Base-by-base conservation (phyloP, 2,113 vertebrate species). In the Gyps fulvus region DNA sequence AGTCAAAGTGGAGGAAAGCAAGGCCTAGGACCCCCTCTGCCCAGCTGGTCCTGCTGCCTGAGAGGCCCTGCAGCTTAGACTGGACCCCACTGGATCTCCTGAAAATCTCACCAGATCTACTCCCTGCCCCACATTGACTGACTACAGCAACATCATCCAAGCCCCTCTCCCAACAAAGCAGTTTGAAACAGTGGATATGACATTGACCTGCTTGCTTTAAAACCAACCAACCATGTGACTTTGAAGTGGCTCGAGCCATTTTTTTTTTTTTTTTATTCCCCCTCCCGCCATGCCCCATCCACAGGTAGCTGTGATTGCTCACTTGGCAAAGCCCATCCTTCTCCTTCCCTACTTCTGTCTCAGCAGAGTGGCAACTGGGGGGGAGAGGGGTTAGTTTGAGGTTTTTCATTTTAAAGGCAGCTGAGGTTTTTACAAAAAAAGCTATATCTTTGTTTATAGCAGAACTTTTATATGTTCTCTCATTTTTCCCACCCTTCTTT, bases 1-100 rank as follows among this genome's bases (percentile, higher is more conserved):
- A 7, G 98, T 99, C 92, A 99, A 99, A 98, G 98, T 99, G 96
- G 99, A 99, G 97, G 99, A 99, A 97, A 99, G 99, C 96, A 99
- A 99, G 98, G 99, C 99, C 91, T 99, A 96, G 98, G 81, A 96
- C 82, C 71, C 88, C 87, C 65, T 31, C 52, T n/a, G 36, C 36
- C 85, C 21, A 3, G 55, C 96, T 87, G 65, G 54, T 93, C 90
- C 89, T 87, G 73, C 85, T 87, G 36, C 55, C 88, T 52, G 82
- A 89, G 95, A 66, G 93, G 91, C 80, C 70, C 94, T 40, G 42
- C 96, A 88, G 42, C 62, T 86, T 29, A 69, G 95, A 93, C 92
- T 92, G 65, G 74, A 94, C 29, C 83, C 95, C 79, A 40, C 91
- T 91, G 54, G 96, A 95, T 57, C 67, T 94, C 61, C 52, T 79